Base-by-base conservation (phyloP, 2,888 invertebrate genomes). In the Spialia ferax region DNA sequence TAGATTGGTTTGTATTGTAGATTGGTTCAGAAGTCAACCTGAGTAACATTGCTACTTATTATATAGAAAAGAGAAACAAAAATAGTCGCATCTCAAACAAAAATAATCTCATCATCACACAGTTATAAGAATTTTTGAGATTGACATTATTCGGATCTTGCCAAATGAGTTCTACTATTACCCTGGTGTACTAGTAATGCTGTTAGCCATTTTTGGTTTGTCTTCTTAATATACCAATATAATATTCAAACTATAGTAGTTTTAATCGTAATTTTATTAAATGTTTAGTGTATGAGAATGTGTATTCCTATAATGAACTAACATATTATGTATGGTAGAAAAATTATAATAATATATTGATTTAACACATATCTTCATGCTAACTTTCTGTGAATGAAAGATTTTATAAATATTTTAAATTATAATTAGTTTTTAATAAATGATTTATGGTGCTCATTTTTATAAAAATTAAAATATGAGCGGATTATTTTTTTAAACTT, bases 361-460 rank as follows among this genome's bases (percentile, higher is more conserved):
- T n/a, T n/a, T n/a, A n/a, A n/a, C n/a, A n/a, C n/a, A n/a, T n/a
- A n/a, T n/a, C n/a, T n/a, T n/a, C n/a, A n/a, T n/a, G n/a, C 35
- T 35, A 35, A 35, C 35, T 11, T 35, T 35, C 11, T 35, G 35
- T 35, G 3, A 35, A 3, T 11, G 11, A 35, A n/a, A n/a, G n/a
- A n/a, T n/a, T n/a, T 48, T 60, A 26, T 60, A 60, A 45, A 26
- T 60, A 45, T n/a, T 60, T 60, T 60, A 20, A 48, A 8, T 59
- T 56, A 11, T 48, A 48, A 26, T 59, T 45, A 22, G 10, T 48
- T 29, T 48, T 18, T 60, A 57, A 23, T 15, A 42, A 57, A 29
- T 48, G 42, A 45, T 26, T 59, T 59, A 32, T 63, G 63, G 63
- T 63, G 63, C 63, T 63, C 45, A 56, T 20, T 15, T 29, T 52